Conservation (phyloP, 2,113 vertebrate species). For the Oreotrochilus melanogaster region DNA sequence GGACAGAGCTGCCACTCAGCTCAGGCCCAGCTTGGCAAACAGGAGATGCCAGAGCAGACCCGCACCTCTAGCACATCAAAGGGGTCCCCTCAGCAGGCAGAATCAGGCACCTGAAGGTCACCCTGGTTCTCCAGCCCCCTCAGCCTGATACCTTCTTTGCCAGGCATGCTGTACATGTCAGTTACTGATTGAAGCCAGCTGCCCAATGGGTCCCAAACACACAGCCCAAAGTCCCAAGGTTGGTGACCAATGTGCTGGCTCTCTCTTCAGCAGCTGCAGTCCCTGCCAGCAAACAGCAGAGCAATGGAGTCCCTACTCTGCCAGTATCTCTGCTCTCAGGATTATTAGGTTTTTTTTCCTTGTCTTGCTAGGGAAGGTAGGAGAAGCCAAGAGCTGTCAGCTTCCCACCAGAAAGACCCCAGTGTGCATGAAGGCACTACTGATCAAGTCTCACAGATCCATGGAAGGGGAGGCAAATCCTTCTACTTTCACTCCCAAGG, state of each 20-base stretch:
- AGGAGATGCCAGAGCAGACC: background rate
- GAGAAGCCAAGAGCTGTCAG: background rate
- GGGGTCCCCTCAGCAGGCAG: background rate
- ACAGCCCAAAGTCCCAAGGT: background rate
- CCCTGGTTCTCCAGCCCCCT: background rate
- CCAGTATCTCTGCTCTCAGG: background rate
- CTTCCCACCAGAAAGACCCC: background rate
- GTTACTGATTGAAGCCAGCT: background rate
- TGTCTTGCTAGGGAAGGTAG: background rate
- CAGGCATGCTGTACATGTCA: background rate
- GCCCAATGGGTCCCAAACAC: background rate
- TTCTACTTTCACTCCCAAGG: accelerated
- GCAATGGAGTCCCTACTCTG: background rate
- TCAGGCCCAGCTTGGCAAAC: background rate
- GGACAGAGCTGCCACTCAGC: background rate
- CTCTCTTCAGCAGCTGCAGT: background rate
- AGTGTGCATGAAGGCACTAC: background rate
- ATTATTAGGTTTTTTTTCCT: background rate
- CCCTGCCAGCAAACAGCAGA: background rate
- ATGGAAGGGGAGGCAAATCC: background rate
- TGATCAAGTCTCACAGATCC: background rate
- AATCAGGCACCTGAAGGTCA: background rate
- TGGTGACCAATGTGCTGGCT: background rate
- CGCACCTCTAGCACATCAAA: background rate
- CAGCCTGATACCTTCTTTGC: background rate